phyloP scores from a whole-genome alignment of 1,140 invertebrate species.

The Trypoxylus dichotomus region DNA sequence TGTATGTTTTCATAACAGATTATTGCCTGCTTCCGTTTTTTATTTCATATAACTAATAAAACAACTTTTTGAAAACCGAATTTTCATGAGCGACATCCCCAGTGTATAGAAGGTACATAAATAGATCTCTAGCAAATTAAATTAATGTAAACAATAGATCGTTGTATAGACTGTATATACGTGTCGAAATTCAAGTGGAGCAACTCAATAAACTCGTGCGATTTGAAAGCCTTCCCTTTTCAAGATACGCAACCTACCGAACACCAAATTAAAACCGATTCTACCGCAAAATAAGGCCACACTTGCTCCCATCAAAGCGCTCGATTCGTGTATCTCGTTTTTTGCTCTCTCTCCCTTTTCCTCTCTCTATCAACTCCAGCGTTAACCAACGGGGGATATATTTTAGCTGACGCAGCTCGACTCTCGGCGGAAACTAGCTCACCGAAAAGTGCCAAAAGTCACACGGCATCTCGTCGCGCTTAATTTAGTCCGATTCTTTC shows the following conservation, averaged over 20 bases:
- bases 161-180: no score
- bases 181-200: no score
- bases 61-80: no score
- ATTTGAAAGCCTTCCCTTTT: no score
- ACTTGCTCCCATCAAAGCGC: not conserved
- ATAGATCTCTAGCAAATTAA: no score
- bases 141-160: no score
- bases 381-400: not conserved
- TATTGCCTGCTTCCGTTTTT: no score
- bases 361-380: not conserved
- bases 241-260: not conserved
- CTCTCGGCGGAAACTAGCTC: not conserved
- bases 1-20: no score
- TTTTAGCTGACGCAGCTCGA: not conserved
- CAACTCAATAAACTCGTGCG: no score
- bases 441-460: not conserved
- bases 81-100: no score
- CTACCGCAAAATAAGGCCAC: not conserved
- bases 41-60: no score
- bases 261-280: not conserved
- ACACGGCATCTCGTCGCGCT: not conserved
- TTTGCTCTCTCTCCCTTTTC: not conserved
- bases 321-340: not conserved
- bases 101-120: no score
- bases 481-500: slow-evolving; percentile 24